These are phyloP conservation scores for Vespertilio murinus DNA, from an alignment of 2,797 vertebrate genomes.

Conservation along the genomic window DNA sequence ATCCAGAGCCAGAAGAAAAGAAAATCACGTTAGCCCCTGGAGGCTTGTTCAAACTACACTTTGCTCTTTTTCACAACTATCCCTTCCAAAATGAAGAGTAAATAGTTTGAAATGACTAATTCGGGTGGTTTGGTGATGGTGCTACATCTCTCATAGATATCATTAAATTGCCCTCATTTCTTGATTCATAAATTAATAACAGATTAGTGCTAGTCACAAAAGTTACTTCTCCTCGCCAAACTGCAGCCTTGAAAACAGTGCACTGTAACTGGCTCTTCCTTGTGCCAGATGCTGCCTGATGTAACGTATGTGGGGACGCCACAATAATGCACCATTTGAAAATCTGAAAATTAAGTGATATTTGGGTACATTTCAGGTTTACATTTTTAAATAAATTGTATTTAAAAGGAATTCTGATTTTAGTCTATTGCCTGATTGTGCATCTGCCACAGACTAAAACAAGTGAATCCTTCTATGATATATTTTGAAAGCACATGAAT, in stretches of 20 bases:
- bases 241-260: background rate
- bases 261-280: background rate
- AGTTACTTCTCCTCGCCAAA: background rate
- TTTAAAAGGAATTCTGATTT: constrained; percentile 28
- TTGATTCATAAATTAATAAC: constrained; percentile 2
- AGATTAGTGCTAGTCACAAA: background rate
- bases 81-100: background rate
- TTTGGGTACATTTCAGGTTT: background rate
- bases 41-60: background rate
- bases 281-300: background rate
- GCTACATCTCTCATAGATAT: background rate
- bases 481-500: background rate
- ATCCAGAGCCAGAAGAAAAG: background rate
- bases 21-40: background rate
- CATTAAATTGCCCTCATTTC: background rate
- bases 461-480: background rate
- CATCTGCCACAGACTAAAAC: background rate
- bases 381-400: constrained; percentile 19
- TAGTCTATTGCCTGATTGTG: background rate
- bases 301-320: background rate
- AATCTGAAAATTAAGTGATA: constrained; percentile 27
- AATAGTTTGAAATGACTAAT: background rate
- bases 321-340: background rate
- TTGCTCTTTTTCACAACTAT: background rate
- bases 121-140: background rate